These are phyloP conservation scores for Pitta sordida DNA, from an alignment of 2,113 vertebrate species.

Conservation along the genomic window DNA sequence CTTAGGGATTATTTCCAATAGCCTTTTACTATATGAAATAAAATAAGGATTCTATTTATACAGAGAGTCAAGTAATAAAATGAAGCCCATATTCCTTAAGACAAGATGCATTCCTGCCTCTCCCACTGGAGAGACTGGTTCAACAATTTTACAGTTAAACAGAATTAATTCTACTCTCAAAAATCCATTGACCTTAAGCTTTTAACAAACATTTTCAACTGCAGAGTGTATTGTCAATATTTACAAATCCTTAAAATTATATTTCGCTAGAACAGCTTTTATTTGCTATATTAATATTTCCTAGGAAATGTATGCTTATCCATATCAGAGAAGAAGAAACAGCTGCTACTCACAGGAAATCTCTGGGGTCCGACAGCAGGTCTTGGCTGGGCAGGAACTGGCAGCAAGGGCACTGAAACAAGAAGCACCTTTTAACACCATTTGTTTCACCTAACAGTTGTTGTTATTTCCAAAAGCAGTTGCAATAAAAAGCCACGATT, in stretches of 20 bases:
- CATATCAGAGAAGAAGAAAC: slow-evolving; percentile 72
- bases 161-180: slow-evolving; percentile 77
- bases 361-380: slow-evolving; percentile 93
- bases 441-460: slow-evolving; percentile 12
- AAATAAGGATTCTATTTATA: slow-evolving; percentile 54
- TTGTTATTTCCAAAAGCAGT: not conserved
- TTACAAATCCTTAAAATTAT: slow-evolving; percentile 81
- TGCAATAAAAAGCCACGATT: not conserved
- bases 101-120: slow-evolving; percentile 33
- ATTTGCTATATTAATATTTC: slow-evolving; percentile 81
- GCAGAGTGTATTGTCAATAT: slow-evolving; percentile 81
- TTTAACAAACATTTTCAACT: slow-evolving; percentile 84
- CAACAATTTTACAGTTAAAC: slow-evolving; percentile 75
- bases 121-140: slow-evolving; percentile 62
- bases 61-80: slow-evolving; percentile 42
- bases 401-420: slow-evolving; percentile 94
- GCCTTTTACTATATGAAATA: slow-evolving; percentile 40
- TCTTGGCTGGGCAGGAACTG: slow-evolving; percentile 92
- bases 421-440: slow-evolving; percentile 60
- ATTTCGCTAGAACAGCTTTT: slow-evolving; percentile 74
- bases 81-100: slow-evolving; percentile 44
- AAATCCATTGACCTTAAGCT: slow-evolving; percentile 80
- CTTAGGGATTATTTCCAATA: slow-evolving; percentile 16
- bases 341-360: slow-evolving; percentile 94
- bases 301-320: slow-evolving; percentile 73